These are phyloP conservation scores for Clavelina lepadiformis DNA, from an alignment of 23 tunicate species.

Conservation along the genomic window DNA sequence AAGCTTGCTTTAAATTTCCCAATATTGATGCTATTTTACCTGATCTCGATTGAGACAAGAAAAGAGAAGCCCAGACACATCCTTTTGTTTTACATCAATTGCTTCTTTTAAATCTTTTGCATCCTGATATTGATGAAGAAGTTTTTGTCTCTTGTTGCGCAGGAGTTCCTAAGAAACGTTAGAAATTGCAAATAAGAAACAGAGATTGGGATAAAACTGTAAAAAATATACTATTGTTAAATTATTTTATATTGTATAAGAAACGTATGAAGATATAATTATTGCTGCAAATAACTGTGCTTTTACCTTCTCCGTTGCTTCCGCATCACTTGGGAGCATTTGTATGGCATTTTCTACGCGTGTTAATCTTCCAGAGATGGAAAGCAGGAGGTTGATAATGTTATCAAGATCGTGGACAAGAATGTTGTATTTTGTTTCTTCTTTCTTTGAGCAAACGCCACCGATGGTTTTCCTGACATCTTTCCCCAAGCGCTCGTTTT, in stretches of 20 bases:
- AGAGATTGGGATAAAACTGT: too few relatives aligned
- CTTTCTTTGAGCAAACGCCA: slow-evolving; percentile 49
- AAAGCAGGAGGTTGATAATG: slow-evolving; percentile 78
- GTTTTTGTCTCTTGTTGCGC: slow-evolving; percentile 48
- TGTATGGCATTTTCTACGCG: slow-evolving; percentile 85
- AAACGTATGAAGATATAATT: too few relatives aligned
- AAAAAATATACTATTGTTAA: too few relatives aligned
- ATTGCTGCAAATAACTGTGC: too few relatives aligned
- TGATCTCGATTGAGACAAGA: slow-evolving; percentile 55
- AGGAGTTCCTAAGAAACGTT: slow-evolving; percentile 43
- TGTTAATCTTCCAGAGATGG: slow-evolving; percentile 63
- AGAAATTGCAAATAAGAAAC: too few relatives aligned
- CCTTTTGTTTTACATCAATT: slow-evolving; percentile 57
- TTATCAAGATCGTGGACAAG: slow-evolving; percentile 83
- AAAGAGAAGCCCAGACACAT: slow-evolving; percentile 61
- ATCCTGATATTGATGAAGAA: slow-evolving; percentile 66
- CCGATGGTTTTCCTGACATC: slow-evolving; percentile 29
- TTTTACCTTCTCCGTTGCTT: slow-evolving; percentile 70
- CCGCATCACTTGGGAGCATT: slow-evolving; percentile 48
- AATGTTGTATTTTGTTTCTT: slow-evolving; percentile 70
- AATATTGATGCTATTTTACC: too few relatives aligned
- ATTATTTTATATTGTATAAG: too few relatives aligned
- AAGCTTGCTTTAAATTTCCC: too few relatives aligned
- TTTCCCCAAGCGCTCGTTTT: slow-evolving; percentile 74
- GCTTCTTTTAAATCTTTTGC: slow-evolving; percentile 68